Base-by-base conservation (phyloP, 2,888 invertebrate genomes). In the Stenchaetothrips biformis region DNA sequence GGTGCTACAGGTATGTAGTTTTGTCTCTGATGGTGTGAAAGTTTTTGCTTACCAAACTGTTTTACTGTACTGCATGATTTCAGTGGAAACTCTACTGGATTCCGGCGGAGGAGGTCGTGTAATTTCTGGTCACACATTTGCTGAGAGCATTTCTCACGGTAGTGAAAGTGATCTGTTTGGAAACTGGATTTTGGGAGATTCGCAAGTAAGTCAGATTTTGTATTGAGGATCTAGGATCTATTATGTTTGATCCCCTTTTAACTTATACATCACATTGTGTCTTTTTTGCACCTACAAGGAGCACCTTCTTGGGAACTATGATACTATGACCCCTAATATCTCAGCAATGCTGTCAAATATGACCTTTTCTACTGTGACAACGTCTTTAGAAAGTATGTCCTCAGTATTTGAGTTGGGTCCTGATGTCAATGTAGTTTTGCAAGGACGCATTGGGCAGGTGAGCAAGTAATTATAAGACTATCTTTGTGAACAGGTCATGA, bases 401-500 rank as follows among this genome's bases (percentile, higher is more conserved):
- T 86, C 87, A 81, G 87, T 90, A 80, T 89, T 89, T 82, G 90
- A 90, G 83, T 84, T 90, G 27, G 89, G 89, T 82, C 88, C 87
- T n/a, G 89, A 90, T 82, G 90, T 89, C 82, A 90, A 90, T 84
- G 89, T 92, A 1, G 89, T 91, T 80, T 85, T 91, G 8, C 90
- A 90, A 85, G 90, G 90, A 21, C 87, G 89, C 83, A 90, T 92
- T 82, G 92, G 92, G 77, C 89, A 91, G 86, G 89, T 89, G 85
- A 82, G 79, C 80, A 80, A 74, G 77, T 79, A 79, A 79, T 81
- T 11, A 27, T 81, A 11, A 27, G 48, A 80, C 80, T 25, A 82
- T 86, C 77, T 82, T 83, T 80, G 82, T 86, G 85, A 85, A 81
- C 86, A 85, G 37, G 37, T 4, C 81, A 78, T 16, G 85, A 86